Percentiles rank a stretch among this genome's conserved stretches.
phyloP scores from a whole-genome alignment of 2,113 vertebrate genomes.

The Psilopogon haemacephalus region DNA sequence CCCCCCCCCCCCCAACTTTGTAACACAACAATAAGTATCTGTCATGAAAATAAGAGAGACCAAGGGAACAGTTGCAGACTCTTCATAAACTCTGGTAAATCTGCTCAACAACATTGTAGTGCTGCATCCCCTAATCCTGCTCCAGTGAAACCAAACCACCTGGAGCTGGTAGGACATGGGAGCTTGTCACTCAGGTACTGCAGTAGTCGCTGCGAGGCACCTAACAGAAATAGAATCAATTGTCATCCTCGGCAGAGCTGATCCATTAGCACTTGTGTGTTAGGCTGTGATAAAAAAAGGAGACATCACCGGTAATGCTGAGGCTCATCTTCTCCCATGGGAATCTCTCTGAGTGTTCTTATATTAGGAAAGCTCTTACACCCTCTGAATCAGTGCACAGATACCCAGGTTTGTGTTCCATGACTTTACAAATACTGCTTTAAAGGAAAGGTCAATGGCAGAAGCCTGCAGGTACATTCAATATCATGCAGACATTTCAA shows the following conservation, averaged over 20 bases:
- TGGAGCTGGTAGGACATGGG: neutral
- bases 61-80: neutral
- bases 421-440: neutral
- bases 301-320: neutral
- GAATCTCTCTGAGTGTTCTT: neutral
- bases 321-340: neutral
- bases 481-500: neutral
- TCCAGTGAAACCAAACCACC: neutral
- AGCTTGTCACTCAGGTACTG: neutral
- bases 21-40: neutral
- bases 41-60: neutral
- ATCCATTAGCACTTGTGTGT: neutral
- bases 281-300: slow-evolving; percentile 15
- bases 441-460: neutral
- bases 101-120: neutral
- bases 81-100: neutral
- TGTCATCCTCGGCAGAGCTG: neutral
- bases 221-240: slow-evolving; percentile 31
- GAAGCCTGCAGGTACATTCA: neutral
- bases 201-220: neutral
- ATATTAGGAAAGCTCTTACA: slow-evolving; percentile 9
- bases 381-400: neutral
- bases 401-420: neutral
- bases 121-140: neutral
- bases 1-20: neutral